These are phyloP conservation scores for Brachyistius frenatus DNA, from an alignment of 2,113 vertebrate species.

Conservation along the genomic window DNA sequence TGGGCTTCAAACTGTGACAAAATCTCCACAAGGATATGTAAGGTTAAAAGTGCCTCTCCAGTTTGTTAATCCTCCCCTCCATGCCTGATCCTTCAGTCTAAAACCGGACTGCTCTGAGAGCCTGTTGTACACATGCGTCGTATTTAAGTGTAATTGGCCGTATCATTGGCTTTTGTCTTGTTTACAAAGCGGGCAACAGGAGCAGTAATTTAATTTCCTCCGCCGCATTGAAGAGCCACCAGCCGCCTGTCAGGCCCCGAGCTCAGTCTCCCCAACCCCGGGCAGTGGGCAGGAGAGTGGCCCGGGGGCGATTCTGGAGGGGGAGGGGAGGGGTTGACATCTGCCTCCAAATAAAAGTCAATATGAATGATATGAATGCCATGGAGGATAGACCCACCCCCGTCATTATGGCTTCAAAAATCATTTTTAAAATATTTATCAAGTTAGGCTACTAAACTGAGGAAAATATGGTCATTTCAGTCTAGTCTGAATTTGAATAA, in stretches of 20 bases:
- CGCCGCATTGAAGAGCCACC: slow-evolving; percentile 80
- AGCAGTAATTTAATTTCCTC: slow-evolving; percentile 88
- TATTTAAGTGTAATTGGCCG: slow-evolving; percentile 84
- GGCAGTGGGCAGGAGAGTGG: slow-evolving; percentile 63
- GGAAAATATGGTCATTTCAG: too few species aligned
- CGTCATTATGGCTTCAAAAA: too few species aligned
- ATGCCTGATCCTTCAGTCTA: background rate
- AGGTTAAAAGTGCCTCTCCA: too few species aligned
- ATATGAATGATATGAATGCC: slow-evolving; percentile 53
- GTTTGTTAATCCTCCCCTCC: background rate
- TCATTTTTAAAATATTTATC: too few species aligned
- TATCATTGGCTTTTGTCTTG: slow-evolving; percentile 89
- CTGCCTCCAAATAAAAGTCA: slow-evolving; percentile 68
- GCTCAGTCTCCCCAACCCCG: slow-evolving; percentile 62
- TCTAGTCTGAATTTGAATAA: too few species aligned
- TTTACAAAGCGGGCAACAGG: slow-evolving; percentile 84
- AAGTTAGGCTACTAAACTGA: too few species aligned
- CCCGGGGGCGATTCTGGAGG: slow-evolving; percentile 62
- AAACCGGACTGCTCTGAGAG: slow-evolving; percentile 8
- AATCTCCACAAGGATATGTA: too few species aligned
- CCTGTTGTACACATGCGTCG: slow-evolving; percentile 69
- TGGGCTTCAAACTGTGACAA: background rate
- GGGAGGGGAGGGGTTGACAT: slow-evolving; percentile 52
- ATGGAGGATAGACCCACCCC: background rate
- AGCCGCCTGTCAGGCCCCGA: slow-evolving; percentile 80